Evolutionary conservation across 2,113 vertebrate genomes (phyloP).

Genomic region (Dromas ardeola): DNA sequence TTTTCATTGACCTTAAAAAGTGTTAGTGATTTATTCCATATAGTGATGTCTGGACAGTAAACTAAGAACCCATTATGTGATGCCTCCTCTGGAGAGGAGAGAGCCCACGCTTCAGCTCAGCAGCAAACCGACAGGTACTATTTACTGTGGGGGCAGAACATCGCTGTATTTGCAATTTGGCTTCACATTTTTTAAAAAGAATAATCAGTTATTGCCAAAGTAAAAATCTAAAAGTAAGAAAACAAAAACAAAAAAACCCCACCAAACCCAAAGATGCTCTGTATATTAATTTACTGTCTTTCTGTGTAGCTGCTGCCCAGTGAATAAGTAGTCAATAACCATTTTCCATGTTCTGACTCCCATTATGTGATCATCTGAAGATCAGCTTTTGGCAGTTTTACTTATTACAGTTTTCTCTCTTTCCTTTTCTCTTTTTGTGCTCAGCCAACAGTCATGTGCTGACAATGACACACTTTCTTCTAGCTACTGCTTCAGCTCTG

Average conservation of each 20-base stretch:
- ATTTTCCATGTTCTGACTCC: background rate
- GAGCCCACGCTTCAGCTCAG: background rate
- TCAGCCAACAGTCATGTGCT: background rate
- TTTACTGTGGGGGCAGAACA: background rate
- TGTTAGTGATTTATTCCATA: background rate
- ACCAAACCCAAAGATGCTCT: background rate
- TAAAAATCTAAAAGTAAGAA: background rate
- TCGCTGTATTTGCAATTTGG: background rate
- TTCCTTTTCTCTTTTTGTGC: background rate
- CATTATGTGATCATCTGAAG: background rate
- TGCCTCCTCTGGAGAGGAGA: background rate
- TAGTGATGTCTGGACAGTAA: background rate
- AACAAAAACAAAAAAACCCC: accelerated
- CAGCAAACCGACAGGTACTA: background rate
- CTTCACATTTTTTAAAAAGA: background rate
- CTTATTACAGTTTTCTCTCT: background rate
- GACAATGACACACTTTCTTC: background rate
- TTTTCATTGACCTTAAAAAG: background rate
- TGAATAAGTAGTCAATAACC: background rate
- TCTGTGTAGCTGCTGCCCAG: background rate
- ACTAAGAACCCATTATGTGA: background rate
- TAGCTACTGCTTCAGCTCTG: background rate
- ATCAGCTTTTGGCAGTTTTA: background rate
- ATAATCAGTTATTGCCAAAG: background rate
- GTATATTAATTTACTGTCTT: background rate